These are phyloP conservation scores for Himantopus leucocephalus DNA, from an alignment of 2,113 vertebrate genomes.

Conservation along the genomic window DNA sequence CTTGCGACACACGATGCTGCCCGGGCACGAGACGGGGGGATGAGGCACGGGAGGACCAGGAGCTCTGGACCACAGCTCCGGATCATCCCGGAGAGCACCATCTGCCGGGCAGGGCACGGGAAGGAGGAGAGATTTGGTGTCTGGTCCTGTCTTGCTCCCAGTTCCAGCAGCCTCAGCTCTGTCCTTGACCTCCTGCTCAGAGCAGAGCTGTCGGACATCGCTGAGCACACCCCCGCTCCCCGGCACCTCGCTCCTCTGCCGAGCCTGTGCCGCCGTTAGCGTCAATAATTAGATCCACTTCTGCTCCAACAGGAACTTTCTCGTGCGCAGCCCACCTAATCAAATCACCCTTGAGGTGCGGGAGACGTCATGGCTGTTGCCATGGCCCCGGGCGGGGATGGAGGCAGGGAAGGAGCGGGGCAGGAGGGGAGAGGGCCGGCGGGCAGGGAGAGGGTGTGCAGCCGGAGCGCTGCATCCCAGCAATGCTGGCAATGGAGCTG, in stretches of 20 bases:
- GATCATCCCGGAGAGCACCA: background rate
- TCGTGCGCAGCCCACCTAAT: background rate
- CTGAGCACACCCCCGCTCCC: background rate
- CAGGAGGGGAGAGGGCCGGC: background rate
- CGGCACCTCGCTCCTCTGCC: background rate
- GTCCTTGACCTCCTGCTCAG: background rate
- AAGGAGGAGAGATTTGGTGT: background rate
- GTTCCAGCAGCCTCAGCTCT: background rate
- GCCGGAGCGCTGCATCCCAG: background rate
- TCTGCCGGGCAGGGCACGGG: background rate
- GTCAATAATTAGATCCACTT: background rate
- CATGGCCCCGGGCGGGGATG: constrained; percentile 1
- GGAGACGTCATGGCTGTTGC: background rate
- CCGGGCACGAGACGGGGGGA: rapidly evolving
- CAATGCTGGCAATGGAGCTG: rapidly evolving
- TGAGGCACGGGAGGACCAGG: rapidly evolving
- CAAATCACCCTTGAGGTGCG: constrained; percentile 2
- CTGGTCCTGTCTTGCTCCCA: background rate
- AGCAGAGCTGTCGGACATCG: background rate
- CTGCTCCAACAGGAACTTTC: constrained; percentile 27
- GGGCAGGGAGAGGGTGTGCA: no score
- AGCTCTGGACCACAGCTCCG: background rate
- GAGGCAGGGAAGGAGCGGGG: background rate
- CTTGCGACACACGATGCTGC: rapidly evolving
- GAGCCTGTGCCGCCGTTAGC: background rate